These are phyloP conservation scores for Phytoseiulus persimilis DNA, from an alignment of 2,888 invertebrate species.

Conservation along the genomic window DNA sequence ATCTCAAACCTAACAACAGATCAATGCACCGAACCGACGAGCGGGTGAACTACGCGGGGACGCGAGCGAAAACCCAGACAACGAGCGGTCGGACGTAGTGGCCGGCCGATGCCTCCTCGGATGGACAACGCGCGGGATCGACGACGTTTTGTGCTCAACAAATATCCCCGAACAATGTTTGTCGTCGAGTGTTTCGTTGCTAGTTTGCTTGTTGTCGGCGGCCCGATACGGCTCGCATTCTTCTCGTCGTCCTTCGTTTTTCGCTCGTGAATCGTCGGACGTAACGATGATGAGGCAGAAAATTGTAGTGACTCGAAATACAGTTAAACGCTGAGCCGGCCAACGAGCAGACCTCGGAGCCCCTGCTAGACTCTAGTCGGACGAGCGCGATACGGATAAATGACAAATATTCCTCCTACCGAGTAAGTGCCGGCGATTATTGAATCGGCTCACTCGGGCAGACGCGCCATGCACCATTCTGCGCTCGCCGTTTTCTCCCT, in stretches of 20 bases:
- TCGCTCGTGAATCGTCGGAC: not conserved
- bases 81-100: not conserved
- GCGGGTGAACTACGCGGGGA: not conserved
- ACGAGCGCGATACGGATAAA: not conserved
- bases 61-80: not conserved
- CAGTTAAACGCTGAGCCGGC: not conserved
- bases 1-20: not conserved
- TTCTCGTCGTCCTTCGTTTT: not conserved
- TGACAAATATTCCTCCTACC: not conserved
- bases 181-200: not conserved
- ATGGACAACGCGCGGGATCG: not conserved
- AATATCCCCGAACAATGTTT: not conserved
- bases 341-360: not conserved
- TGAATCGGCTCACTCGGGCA: no score
- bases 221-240: not conserved
- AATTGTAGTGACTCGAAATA: not conserved
- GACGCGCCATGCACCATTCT: no score
- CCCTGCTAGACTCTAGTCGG: not conserved
- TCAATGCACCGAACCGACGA: not conserved
- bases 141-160: not conserved
- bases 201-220: not conserved
- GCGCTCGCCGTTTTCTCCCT: no score
- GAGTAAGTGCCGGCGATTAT: no score
- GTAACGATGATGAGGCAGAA: not conserved
- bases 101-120: not conserved